phyloP scores from a whole-genome alignment of 2,888 invertebrate genomes.

The Hypselothyrea guttata region DNA sequence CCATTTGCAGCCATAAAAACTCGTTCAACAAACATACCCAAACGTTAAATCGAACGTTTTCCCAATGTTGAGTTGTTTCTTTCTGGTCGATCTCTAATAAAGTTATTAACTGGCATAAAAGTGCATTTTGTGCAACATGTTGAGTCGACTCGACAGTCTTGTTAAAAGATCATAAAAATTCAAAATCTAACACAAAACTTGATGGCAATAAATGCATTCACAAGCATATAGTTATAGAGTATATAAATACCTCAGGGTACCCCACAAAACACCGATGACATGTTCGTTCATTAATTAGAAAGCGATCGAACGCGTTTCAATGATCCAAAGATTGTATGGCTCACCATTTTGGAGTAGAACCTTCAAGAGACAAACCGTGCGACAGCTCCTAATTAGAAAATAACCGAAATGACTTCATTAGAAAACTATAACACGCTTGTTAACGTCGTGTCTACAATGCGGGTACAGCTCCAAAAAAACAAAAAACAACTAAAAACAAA shows the following conservation, averaged over 20 bases:
- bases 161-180: slow-evolving; percentile 74
- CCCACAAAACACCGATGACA: slow-evolving; percentile 54
- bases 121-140: slow-evolving; percentile 56
- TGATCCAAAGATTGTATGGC: slow-evolving; percentile 1
- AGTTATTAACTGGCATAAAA: slow-evolving; percentile 72
- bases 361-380: slow-evolving; percentile 27
- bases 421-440: slow-evolving; percentile 76
- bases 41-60: slow-evolving; percentile 38
- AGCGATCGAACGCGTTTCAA: slow-evolving; percentile 42
- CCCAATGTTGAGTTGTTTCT: slow-evolving; percentile 4
- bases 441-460: slow-evolving; percentile 67
- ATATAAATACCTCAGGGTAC: slow-evolving; percentile 59
- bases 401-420: slow-evolving; percentile 71
- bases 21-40: slow-evolving; percentile 57
- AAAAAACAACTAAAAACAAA: slow-evolving; percentile 17
- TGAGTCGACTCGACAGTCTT: slow-evolving; percentile 40
- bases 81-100: slow-evolving; percentile 51
- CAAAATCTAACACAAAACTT: slow-evolving; percentile 52
- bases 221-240: too few species aligned
- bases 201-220: slow-evolving; percentile 68
- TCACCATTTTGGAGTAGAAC: not conserved
- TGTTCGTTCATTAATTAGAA: slow-evolving; percentile 75
- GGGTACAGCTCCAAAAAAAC: slow-evolving; percentile 47
- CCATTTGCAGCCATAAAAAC: slow-evolving; percentile 59
- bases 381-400: slow-evolving; percentile 69